phyloP scores from a whole-genome alignment of 2,888 invertebrate species.

The Keiferia lycopersicella region DNA sequence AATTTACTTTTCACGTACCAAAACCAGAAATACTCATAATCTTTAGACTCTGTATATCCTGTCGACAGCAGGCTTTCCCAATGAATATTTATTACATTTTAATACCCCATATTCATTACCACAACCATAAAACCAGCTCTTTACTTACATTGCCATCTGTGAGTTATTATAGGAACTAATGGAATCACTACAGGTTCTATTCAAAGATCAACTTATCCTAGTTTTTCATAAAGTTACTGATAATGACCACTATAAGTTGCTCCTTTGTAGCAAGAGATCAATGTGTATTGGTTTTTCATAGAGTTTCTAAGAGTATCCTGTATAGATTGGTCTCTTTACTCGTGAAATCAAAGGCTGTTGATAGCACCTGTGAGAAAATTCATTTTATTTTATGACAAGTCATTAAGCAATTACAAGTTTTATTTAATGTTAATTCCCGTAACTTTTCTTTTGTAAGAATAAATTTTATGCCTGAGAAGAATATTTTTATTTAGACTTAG shows the following conservation, averaged over 20 bases:
- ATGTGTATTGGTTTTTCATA: no score
- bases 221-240: no score
- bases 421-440: background rate
- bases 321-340: no score
- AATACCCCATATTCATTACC: slow-evolving; percentile 6
- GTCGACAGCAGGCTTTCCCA: background rate
- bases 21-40: background rate
- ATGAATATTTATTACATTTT: slow-evolving; percentile 13
- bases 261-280: no score
- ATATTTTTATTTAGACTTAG: background rate
- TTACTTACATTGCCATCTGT: background rate
- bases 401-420: background rate
- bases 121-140: background rate
- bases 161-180: no score
- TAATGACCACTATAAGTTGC: no score
- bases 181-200: no score
- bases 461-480: background rate
- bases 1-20: no score
- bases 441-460: background rate
- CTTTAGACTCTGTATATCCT: background rate
- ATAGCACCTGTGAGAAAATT: no score
- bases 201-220: no score
- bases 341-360: no score
- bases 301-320: no score
- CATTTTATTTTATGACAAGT: background rate